Base-by-base conservation (phyloP, 2,797 vertebrate species). In the Intellagama lesueurii region DNA sequence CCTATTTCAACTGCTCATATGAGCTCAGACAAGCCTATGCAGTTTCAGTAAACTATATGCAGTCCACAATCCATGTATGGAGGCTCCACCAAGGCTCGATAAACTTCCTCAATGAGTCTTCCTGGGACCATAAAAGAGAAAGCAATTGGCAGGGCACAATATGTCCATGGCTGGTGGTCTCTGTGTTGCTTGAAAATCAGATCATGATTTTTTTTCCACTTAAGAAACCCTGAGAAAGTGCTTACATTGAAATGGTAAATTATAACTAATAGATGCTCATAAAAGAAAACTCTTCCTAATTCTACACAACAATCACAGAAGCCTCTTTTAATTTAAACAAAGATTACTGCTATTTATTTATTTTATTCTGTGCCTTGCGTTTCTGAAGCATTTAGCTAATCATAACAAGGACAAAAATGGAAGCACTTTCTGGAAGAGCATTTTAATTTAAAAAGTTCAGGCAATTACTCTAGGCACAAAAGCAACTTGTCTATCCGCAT, bases 331-430 rank as follows among this genome's bases (percentile, higher is more conserved):
- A 88, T 91, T 32, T 66, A 64, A 92, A 86, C 1, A 81, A 80
- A 78, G 26, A 84, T 0, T 2, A 90, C 92, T 88, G 56, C 4
- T 1, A 81, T 70, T 92, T 90, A 22, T 81, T 93, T 26, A 16
- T 87, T 92, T 87, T 44, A 5, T 72, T 4, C 22, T 35, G 32
- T 81, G 17, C 11, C 44, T 28, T 0, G 68, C 3, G 28, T 49
- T 89, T 80, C 87, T 84, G 2, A 88, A 88, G 26, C 11, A 87
- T 91, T 91, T 81, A 91, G 3, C 72, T 90, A 89, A 80, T 86
- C 83, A 12, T 86, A 91, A 87, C 77, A 1, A 87, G 69, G 26
- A 86, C 1, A 86, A 87, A 47, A 93, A 81, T 4, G 0, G 1
- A 91, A 93, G 89, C 60, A 0, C 0, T 92, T 94, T 68, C 4